phyloP scores from a whole-genome alignment of 1,140 invertebrate genomes.

The Nixonia krombeini region DNA sequence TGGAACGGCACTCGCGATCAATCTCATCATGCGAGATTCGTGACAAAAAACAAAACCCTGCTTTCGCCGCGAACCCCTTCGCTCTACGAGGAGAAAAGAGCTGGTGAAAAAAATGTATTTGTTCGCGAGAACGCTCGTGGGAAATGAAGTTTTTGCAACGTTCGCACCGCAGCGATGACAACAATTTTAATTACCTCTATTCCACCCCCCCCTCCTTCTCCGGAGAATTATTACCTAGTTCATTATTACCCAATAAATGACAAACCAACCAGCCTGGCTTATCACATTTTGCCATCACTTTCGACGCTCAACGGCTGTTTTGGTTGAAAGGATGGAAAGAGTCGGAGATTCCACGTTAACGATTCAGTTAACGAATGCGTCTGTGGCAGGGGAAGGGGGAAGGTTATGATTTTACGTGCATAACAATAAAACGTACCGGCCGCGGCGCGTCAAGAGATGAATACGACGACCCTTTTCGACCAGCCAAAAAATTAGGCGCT shows the following conservation, averaged over 20 bases:
- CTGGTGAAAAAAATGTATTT: slow-evolving; percentile 42
- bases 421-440: slow-evolving; percentile 16
- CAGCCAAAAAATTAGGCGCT: slow-evolving; percentile 42
- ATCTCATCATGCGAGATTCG: slow-evolving; percentile 45
- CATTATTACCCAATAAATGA: too few species aligned
- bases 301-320: too few species aligned
- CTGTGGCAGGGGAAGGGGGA: too few species aligned
- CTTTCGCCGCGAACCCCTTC: slow-evolving; percentile 45
- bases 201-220: background rate
- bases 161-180: slow-evolving; percentile 23
- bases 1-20: slow-evolving; percentile 42
- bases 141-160: slow-evolving; percentile 47
- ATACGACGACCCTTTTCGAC: slow-evolving; percentile 39
- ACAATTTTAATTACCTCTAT: background rate
- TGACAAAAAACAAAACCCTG: slow-evolving; percentile 44
- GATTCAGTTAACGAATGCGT: background rate
- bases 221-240: background rate
- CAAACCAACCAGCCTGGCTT: too few species aligned
- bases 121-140: slow-evolving; percentile 51
- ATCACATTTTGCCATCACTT: too few species aligned
- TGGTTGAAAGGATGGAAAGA: too few species aligned
- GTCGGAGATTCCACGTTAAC: too few species aligned
- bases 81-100: slow-evolving; percentile 34
- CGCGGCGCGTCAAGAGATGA: slow-evolving; percentile 21
- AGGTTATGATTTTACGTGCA: slow-evolving; percentile 19